phyloP scores from a whole-genome alignment of 2,113 vertebrate species.

The Xerus inauris region DNA sequence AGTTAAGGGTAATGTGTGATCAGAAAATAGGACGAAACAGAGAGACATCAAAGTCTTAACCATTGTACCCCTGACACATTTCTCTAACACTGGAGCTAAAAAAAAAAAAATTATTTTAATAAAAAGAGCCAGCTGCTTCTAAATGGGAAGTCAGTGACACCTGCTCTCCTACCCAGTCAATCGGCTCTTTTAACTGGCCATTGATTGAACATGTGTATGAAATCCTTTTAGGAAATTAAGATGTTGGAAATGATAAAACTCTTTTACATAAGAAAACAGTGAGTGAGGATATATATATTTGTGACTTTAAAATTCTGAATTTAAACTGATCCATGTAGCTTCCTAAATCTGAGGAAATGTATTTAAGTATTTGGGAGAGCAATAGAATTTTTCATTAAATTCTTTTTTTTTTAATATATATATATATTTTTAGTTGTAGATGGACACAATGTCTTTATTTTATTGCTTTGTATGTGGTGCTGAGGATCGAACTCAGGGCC shows the following conservation, averaged over 20 bases:
- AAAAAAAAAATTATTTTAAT: constrained; percentile 27
- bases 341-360: constrained; percentile 6
- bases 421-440: no score
- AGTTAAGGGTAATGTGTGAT: background rate
- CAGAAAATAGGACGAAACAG: background rate
- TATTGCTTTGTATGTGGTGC: no score
- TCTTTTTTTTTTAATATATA: no score
- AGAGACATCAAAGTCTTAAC: background rate
- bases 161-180: constrained; percentile 25
- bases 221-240: constrained; percentile 44
- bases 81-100: background rate
- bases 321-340: background rate
- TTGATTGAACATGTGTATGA: constrained; percentile 15
- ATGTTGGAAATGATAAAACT: constrained; percentile 27
- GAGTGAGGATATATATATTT: background rate
- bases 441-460: no score
- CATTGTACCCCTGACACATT: background rate
- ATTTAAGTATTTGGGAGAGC: background rate
- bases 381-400: constrained; percentile 38
- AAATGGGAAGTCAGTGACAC: constrained; percentile 29
- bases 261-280: background rate
- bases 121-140: constrained; percentile 43
- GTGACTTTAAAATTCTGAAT: constrained; percentile 24
- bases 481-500: no score
- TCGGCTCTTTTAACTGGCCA: background rate